Base-by-base conservation (phyloP, 2,113 vertebrate genomes). In the Sisor rabdophorus region DNA sequence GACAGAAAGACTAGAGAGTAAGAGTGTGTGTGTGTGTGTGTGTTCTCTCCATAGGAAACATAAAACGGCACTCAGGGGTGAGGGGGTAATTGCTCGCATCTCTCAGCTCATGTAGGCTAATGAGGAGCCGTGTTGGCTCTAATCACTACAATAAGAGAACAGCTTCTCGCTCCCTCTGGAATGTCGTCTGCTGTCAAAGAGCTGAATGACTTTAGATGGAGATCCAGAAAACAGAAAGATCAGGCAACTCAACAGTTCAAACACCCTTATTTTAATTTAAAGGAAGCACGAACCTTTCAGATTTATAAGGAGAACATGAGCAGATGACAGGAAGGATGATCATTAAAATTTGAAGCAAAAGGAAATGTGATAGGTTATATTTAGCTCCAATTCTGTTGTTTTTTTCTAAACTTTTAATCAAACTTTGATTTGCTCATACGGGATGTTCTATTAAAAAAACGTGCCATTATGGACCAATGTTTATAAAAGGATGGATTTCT, bases 51-150 rank as follows among this genome's bases (percentile, higher is more conserved):
- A 86, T 88, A 91, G 91, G 90, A 91, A 92, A 93, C 90, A 92
- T 87, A 89, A 92, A 93, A 93, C 90, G 92, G 90, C 92, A 94
- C 93, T 95, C 92, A 91, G 88, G 88, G 89, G 84, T 86, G 90
- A 92, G 90, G 87, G 92, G 75, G 82, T 88, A 86, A 93, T 93
- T 88, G 86, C 89, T 85, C 83, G 75, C 85, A 84, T 90, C 93
- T 79, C 75, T 73, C 91, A 89, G 90, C 88, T 91, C 89, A 88
- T 92, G 93, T 93, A 91, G 93, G 86, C 93, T 95, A 95, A 94
- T 94, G 93, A 96, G 91, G 88, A 89, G 85, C 87, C 78, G 86
- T 92, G 93, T 92, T 91, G 87, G 85, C 88, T 92, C 90, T 91
- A 92, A 92, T 92, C 88, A 92, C 84, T 91, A 88, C 86, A 81